Evolutionary conservation across 2,888 invertebrate genomes (phyloP).

Genomic region (Anoncus sp.): DNA sequence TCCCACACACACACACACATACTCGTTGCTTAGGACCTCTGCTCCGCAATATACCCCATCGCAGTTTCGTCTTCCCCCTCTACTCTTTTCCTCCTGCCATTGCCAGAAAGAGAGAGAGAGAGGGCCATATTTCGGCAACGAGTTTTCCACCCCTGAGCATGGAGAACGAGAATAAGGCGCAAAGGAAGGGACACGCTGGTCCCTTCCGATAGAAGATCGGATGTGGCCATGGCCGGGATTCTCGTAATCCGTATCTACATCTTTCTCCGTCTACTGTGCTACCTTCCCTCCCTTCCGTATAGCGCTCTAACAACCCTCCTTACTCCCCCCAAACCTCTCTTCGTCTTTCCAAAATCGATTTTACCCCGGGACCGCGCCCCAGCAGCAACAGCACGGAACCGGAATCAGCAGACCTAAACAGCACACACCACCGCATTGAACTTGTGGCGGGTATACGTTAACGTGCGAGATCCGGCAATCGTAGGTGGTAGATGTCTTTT

Average conservation of each 20-base stretch:
- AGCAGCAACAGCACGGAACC: conserved; percentile 62
- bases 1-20: too few relatives aligned
- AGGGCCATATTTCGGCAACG: conserved; percentile 28
- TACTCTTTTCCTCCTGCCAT: conserved; percentile 1
- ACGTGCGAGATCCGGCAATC: too few relatives aligned
- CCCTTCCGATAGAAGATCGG: conserved; percentile 77
- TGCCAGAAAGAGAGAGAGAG: too few relatives aligned
- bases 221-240: conserved; percentile 63
- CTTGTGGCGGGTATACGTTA: too few relatives aligned
- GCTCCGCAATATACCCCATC: conserved; percentile 4
- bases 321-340: conserved; percentile 53
- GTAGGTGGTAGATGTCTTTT: too few relatives aligned
- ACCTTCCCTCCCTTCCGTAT: conserved; percentile 55
- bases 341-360: conserved; percentile 81
- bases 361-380: conserved; percentile 81
- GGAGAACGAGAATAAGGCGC: conserved; percentile 59
- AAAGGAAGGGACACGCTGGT: conserved; percentile 67
- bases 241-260: conserved; percentile 78
- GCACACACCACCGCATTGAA: conserved; percentile 15
- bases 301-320: conserved; percentile 60
- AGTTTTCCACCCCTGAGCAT: conserved; percentile 44
- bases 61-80: conserved; percentile 5
- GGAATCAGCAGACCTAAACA: conserved; percentile 30
- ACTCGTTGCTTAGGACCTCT: conserved; percentile 24
- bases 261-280: conserved; percentile 68